Conservation (phyloP, 2,888 invertebrate genomes). For the Laothoe populi region DNA sequence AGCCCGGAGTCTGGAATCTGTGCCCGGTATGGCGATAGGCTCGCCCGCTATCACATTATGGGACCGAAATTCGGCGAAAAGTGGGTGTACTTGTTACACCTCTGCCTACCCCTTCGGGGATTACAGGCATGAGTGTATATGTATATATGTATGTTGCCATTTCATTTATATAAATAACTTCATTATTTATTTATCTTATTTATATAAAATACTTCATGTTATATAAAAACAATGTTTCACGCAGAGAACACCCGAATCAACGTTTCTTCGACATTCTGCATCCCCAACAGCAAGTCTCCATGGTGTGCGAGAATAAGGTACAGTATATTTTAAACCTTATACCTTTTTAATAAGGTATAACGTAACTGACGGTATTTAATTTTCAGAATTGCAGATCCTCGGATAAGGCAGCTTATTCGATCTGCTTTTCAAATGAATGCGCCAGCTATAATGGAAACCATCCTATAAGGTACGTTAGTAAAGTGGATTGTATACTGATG, state of each 20-base stretch:
- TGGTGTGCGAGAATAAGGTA: slow-evolving; percentile 98
- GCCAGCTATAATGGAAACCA: slow-evolving; percentile 98
- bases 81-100: too few relatives aligned
- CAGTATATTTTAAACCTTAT: not conserved
- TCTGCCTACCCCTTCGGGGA: too few relatives aligned
- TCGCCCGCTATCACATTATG: too few relatives aligned
- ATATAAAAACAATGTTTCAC: too few relatives aligned
- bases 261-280: slow-evolving; percentile 94
- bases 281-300: slow-evolving; percentile 97
- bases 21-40: too few relatives aligned
- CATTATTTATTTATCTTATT: too few relatives aligned
- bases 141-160: too few relatives aligned
- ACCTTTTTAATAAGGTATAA: not conserved
- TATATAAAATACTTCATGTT: too few relatives aligned
- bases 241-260: slow-evolving; percentile 92
- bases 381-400: slow-evolving; percentile 94
- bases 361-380: not conserved
- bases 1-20: too few relatives aligned
- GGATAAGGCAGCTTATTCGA: slow-evolving; percentile 96
- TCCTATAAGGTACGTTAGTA: slow-evolving; percentile 87
- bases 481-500: not conserved
- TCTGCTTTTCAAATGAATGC: slow-evolving; percentile 98
- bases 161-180: too few relatives aligned
- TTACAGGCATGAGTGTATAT: too few relatives aligned
- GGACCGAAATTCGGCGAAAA: too few relatives aligned